These are phyloP conservation scores for Myotis brandtii DNA, from an alignment of 2,113 vertebrate genomes.

Conservation along the genomic window DNA sequence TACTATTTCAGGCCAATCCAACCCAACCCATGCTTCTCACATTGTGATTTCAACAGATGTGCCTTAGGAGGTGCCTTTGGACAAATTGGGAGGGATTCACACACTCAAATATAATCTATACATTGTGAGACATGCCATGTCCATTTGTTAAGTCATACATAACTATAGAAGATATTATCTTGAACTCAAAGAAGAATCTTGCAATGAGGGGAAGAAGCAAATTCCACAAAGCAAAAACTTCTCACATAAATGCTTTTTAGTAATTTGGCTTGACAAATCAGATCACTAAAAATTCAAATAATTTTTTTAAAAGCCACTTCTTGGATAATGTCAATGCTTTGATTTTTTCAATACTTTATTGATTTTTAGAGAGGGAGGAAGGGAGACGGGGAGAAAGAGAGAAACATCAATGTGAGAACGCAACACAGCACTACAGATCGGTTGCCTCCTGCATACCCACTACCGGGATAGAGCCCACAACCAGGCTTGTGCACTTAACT, in stretches of 20 bases:
- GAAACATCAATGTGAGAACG: too few species aligned
- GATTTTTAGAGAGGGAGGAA: too few species aligned
- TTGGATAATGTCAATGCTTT: not conserved
- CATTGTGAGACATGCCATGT: not conserved
- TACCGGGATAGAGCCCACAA: too few species aligned
- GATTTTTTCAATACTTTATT: not conserved
- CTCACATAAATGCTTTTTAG: not conserved
- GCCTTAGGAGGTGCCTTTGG: not conserved
- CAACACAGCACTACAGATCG: too few species aligned
- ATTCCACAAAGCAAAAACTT: not conserved
- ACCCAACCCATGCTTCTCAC: not conserved
- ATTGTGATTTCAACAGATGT: not conserved
- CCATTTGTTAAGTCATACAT: conserved; percentile 1
- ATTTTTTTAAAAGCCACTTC: not conserved
- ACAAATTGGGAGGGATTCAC: not conserved
- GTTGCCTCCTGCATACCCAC: too few species aligned
- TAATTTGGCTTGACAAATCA: conserved; percentile 8
- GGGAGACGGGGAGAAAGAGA: too few species aligned
- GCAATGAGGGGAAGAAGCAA: not conserved
- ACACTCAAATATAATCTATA: not conserved
- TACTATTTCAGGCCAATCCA: not conserved
- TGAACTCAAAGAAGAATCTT: not conserved
- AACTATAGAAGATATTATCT: not conserved
- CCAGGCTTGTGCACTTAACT: too few species aligned
- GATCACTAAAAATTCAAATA: not conserved